Conservation (phyloP, 2,888 invertebrate genomes). For the Aromia moschata region DNA sequence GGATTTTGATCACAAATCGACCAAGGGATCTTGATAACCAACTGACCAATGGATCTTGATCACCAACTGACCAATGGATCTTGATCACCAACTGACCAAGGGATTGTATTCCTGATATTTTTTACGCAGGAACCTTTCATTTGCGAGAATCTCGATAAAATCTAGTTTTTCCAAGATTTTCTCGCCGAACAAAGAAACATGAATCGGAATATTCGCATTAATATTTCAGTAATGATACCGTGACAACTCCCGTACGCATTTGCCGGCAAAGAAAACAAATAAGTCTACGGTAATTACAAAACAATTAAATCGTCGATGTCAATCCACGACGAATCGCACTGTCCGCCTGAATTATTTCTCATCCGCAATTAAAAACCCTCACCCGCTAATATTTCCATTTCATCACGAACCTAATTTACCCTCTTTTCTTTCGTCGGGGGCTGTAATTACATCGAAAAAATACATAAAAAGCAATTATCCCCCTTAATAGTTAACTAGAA, state of each 20-base stretch:
- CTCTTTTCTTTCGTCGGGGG: slow-evolving; percentile 24
- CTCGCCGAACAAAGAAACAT: not conserved
- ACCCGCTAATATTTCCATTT: slow-evolving; percentile 30
- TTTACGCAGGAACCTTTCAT: too few species aligned
- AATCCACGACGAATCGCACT: slow-evolving; percentile 49
- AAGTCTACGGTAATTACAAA: slow-evolving; percentile 53
- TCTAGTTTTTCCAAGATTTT: too few species aligned
- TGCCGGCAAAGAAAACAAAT: slow-evolving; percentile 45
- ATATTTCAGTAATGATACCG: slow-evolving; percentile 52
- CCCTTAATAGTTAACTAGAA: slow-evolving; percentile 34
- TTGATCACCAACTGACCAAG: too few species aligned
- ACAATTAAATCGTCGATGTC: slow-evolving; percentile 52
- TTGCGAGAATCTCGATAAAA: too few species aligned
- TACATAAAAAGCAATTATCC: slow-evolving; percentile 31
- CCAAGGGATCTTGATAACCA: too few species aligned
- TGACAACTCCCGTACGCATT: slow-evolving; percentile 44
- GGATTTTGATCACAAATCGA: too few species aligned
- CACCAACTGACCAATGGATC: too few species aligned
- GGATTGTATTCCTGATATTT: too few species aligned
- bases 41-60: too few species aligned
- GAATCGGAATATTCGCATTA: slow-evolving; percentile 4
- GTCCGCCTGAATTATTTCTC: slow-evolving; percentile 51
- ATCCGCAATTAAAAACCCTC: slow-evolving; percentile 44
- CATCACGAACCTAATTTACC: slow-evolving; percentile 40
- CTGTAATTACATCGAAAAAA: slow-evolving; percentile 40